Percentiles rank a stretch among this genome's conserved stretches.
Evolutionary conservation across 2,797 vertebrate genomes (phyloP).

Genomic region (Chaunax sp.): DNA sequence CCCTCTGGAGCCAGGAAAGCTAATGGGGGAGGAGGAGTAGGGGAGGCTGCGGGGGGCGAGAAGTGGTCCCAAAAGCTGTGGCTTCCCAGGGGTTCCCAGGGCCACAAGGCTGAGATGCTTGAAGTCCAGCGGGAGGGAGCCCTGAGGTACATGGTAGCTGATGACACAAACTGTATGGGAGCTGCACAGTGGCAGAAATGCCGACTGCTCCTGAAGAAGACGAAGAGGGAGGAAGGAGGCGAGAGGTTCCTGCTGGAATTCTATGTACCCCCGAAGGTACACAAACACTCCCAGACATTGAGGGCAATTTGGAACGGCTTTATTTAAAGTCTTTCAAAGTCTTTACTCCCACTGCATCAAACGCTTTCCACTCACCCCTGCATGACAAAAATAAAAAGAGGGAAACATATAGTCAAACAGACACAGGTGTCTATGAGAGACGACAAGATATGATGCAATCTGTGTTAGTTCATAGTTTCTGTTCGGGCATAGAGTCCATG

Average conservation of each 20-base stretch:
- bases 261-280: conserved; percentile 96
- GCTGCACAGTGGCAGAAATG: conserved; percentile 96
- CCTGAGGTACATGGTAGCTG: conserved; percentile 95
- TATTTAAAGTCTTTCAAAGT: background rate
- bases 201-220: conserved; percentile 92
- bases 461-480: background rate
- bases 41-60: conserved; percentile 83
- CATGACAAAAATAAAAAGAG: background rate
- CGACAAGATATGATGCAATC: background rate
- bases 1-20: conserved; percentile 70
- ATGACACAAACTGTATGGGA: conserved; percentile 93
- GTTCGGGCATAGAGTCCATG: background rate
- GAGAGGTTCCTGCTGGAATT: conserved; percentile 96
- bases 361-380: background rate
- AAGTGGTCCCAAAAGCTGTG: conserved; percentile 91
- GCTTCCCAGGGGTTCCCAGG: conserved; percentile 85
- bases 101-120: conserved; percentile 90
- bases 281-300: conserved; percentile 11
- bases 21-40: conserved; percentile 79
- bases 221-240: conserved; percentile 85
- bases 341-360: background rate
- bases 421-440: background rate
- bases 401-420: background rate
- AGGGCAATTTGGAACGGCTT: background rate
- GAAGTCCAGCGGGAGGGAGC: conserved; percentile 96